phyloP scores from a whole-genome alignment of 2,888 invertebrate species.

The Cosmia trapezina region DNA sequence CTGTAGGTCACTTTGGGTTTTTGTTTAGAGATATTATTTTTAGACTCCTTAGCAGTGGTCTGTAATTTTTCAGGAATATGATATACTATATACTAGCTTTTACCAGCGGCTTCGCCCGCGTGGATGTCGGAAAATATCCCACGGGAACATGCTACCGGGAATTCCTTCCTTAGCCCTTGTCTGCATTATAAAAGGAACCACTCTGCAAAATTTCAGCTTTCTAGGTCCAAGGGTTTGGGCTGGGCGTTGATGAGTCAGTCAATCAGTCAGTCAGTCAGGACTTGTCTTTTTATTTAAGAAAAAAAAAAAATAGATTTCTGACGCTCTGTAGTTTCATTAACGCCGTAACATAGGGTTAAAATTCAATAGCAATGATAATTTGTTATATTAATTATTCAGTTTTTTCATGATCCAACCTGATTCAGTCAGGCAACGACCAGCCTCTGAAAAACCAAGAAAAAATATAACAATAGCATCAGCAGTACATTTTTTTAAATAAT shows the following conservation, averaged over 20 bases:
- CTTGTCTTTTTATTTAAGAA: too few relatives aligned
- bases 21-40: background rate
- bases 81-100: too few relatives aligned
- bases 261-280: too few relatives aligned
- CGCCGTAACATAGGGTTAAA: background rate
- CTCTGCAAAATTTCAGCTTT: too few relatives aligned
- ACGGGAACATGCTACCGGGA: too few relatives aligned
- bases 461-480: slow-evolving; percentile 20
- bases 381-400: slow-evolving; percentile 7
- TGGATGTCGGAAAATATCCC: too few relatives aligned
- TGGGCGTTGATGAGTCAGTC: too few relatives aligned
- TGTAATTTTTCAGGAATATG: background rate
- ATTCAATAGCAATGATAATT: background rate
- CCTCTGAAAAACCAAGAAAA: slow-evolving; percentile 19
- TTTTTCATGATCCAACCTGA: slow-evolving; percentile 39
- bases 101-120: too few relatives aligned
- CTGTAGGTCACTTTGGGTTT: slow-evolving; percentile 12
- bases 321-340: background rate
- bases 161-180: too few relatives aligned
- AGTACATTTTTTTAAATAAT: slow-evolving; percentile 21
- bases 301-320: too few relatives aligned
- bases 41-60: background rate
- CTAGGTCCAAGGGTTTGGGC: too few relatives aligned
- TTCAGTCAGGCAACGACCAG: slow-evolving; percentile 29
- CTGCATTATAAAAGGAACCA: too few relatives aligned